A percentile compares a stretch with the other conserved stretches of the same genome.
Conservation (phyloP, 2,888 invertebrate species). For the Alviniconcha strummeri region DNA sequence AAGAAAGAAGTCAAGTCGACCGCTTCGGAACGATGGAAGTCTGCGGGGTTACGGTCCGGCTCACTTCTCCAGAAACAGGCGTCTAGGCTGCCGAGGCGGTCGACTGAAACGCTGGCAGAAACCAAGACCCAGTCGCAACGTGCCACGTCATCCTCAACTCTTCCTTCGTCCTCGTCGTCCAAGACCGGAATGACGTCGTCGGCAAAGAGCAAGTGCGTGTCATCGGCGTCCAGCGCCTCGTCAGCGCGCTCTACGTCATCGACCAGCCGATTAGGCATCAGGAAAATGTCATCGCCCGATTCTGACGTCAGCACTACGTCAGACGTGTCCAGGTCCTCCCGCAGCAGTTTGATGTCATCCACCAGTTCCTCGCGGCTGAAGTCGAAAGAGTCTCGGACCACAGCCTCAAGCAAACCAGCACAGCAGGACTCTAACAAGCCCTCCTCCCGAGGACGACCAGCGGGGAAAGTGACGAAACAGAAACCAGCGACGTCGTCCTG, state of each 20-base stretch:
- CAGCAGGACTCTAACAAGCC: not conserved
- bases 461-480: not conserved
- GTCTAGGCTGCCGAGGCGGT: slow-evolving; percentile 15
- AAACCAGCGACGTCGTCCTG: not conserved
- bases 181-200: not conserved
- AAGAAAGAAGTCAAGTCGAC: not conserved
- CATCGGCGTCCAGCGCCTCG: not conserved
- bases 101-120: slow-evolving; percentile 2
- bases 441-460: not conserved
- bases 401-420: not conserved
- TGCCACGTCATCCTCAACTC: not conserved
- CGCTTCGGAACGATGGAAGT: not conserved
- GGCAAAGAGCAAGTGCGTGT: not conserved
- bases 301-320: slow-evolving; percentile 21
- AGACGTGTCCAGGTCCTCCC: not conserved
- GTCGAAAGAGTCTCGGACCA: not conserved
- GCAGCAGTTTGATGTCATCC: slow-evolving; percentile 14
- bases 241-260: not conserved
- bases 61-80: slow-evolving; percentile 7
- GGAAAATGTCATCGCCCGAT: slow-evolving; percentile 25
- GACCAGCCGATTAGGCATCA: not conserved
- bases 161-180: not conserved
- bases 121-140: not conserved
- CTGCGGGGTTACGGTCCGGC: not conserved
- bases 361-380: slow-evolving; percentile 14